phyloP scores from a whole-genome alignment of 2,797 vertebrate species.

The Acrocephalus scirpaceus region DNA sequence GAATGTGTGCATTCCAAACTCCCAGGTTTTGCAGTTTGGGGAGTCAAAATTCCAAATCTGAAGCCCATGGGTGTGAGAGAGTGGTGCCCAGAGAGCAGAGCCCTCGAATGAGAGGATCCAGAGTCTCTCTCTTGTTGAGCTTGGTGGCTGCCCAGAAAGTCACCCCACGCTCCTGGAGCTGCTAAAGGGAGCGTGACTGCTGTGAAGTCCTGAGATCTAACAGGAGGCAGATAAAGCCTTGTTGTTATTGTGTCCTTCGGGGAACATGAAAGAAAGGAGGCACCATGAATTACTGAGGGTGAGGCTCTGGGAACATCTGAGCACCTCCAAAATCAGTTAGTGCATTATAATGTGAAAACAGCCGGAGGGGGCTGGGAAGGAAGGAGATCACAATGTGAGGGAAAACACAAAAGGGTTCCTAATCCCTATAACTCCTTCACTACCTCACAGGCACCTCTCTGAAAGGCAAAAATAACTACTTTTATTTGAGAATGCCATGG shows the following conservation, averaged over 20 bases:
- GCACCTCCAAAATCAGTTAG: slow-evolving; percentile 19
- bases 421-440: slow-evolving; percentile 40
- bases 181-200: neutral
- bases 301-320: slow-evolving; percentile 55
- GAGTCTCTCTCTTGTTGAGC: neutral
- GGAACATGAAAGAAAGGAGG: slow-evolving; percentile 44
- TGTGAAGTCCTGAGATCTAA: neutral
- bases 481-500: neutral
- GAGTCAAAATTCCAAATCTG: neutral
- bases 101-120: neutral
- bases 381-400: slow-evolving; percentile 19
- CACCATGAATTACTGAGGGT: slow-evolving; percentile 32
- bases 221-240: neutral
- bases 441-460: slow-evolving; percentile 28
- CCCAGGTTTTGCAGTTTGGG: neutral
- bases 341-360: slow-evolving; percentile 49
- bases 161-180: neutral
- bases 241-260: slow-evolving; percentile 42
- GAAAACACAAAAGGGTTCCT: slow-evolving; percentile 42
- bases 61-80: neutral
- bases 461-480: neutral
- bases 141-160: neutral
- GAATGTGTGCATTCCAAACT: rapidly evolving
- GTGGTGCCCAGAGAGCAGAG: neutral
- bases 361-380: slow-evolving; percentile 33